Percentiles rank a stretch among this genome's conserved stretches.
These are phyloP conservation scores for Trematomus bernacchii DNA, from an alignment of 2,797 vertebrate genomes.

Conservation along the genomic window DNA sequence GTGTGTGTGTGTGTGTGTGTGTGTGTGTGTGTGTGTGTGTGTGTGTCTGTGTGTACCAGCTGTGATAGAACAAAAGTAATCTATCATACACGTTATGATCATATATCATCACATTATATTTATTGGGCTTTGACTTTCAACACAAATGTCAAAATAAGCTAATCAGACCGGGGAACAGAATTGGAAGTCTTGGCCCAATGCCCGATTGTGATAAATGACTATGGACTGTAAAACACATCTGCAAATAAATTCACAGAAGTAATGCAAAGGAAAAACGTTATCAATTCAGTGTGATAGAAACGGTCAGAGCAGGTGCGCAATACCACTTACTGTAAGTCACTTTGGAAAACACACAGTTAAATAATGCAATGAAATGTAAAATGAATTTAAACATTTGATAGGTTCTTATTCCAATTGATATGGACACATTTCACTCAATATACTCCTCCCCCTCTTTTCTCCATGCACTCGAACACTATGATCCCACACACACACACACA, in stretches of 20 bases:
- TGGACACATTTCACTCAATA: background rate
- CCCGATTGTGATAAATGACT: too few relatives aligned
- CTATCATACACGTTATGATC: background rate
- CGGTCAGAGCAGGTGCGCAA: too few relatives aligned
- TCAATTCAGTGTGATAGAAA: too few relatives aligned
- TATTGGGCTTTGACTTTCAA: too few relatives aligned
- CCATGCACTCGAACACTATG: too few relatives aligned
- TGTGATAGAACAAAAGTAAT: background rate
- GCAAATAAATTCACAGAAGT: too few relatives aligned
- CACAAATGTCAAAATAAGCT: too few relatives aligned
- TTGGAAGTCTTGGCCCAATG: too few relatives aligned
- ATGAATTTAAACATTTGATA: background rate
- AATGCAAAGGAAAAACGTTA: too few relatives aligned
- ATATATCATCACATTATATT: background rate
- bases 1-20: background rate
- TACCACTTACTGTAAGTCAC: background rate
- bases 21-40: background rate
- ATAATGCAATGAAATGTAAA: background rate
- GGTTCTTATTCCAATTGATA: background rate
- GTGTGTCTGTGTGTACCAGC: background rate
- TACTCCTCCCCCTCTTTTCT: too few relatives aligned
- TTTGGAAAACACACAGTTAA: background rate
- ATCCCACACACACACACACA: background rate
- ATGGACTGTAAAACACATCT: too few relatives aligned
- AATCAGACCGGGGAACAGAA: too few relatives aligned